A percentile compares a stretch with the other conserved stretches of the same genome.
phyloP scores from a whole-genome alignment of 1,140 invertebrate genomes.

The Drosophila watanabei region DNA sequence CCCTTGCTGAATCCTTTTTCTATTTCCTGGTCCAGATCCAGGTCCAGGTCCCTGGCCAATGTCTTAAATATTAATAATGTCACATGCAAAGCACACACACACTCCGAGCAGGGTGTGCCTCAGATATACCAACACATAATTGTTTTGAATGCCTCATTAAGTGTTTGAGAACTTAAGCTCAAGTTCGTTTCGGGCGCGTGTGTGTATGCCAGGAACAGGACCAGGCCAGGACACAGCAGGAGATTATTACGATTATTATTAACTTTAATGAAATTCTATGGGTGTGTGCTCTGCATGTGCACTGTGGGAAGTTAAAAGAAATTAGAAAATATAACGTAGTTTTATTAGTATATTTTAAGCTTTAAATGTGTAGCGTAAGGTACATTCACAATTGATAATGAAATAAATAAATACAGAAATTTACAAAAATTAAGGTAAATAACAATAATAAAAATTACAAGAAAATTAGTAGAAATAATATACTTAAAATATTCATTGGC shows the following conservation, averaged over 20 bases:
- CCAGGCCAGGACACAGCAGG: conserved; percentile 50
- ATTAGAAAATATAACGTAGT: neutral
- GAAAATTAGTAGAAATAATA: neutral
- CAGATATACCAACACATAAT: conserved; percentile 60
- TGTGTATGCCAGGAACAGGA: conserved; percentile 26
- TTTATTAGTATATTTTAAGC: neutral
- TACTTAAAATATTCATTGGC: too few relatives aligned
- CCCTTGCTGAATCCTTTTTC: conserved; percentile 39
- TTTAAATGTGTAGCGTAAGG: neutral
- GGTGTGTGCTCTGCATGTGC: conserved; percentile 1
- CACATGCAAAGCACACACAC: conserved; percentile 43
- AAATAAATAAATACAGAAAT: neutral
- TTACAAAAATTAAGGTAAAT: too few relatives aligned
- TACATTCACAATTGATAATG: neutral
- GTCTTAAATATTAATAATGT: conserved; percentile 80
- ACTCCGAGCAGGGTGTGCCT: neutral
- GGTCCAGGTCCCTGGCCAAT: conserved; percentile 22
- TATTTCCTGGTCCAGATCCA: conserved; percentile 10
- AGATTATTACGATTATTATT: conserved; percentile 77
- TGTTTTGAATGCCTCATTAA: conserved; percentile 82
- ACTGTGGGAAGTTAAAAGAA: conserved; percentile 1
- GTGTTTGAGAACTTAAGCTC: conserved; percentile 75
- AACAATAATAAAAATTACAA: neutral
- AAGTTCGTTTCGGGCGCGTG: conserved; percentile 28
- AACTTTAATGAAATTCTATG: conserved; percentile 58